Evolutionary conservation across 2,113 vertebrate genomes (phyloP).

Genomic region (Callospermophilus lateralis): DNA sequence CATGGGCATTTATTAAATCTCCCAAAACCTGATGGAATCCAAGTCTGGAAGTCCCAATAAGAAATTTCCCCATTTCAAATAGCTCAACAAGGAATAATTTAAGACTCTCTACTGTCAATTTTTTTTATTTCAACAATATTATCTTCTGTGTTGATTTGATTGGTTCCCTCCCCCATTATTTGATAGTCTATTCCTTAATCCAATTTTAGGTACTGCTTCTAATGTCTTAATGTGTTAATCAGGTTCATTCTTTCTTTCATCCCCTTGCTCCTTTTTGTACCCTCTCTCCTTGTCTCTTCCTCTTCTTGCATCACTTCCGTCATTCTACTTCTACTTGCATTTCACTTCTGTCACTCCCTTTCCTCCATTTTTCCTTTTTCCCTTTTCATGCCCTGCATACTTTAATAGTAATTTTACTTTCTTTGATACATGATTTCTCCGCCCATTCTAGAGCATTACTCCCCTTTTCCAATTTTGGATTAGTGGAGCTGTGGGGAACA

Average conservation of each 20-base stretch:
- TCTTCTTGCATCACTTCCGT: background rate
- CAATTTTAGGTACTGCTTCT: background rate
- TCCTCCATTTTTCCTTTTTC: background rate
- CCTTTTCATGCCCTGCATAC: background rate
- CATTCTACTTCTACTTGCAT: no score
- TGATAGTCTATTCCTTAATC: background rate
- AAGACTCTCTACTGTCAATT: background rate
- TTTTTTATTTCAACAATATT: background rate
- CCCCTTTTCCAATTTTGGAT: background rate
- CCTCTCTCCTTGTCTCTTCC: background rate
- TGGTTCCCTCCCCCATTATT: background rate
- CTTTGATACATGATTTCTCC: background rate
- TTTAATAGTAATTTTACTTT: background rate
- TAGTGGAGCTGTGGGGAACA: background rate
- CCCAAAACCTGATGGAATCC: background rate
- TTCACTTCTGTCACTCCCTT: background rate
- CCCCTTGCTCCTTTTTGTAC: background rate
- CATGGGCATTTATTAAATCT: background rate
- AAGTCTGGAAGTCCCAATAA: background rate
- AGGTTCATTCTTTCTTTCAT: background rate
- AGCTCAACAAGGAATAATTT: background rate
- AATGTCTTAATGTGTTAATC: background rate
- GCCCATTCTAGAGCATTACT: background rate
- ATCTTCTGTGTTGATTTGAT: background rate
- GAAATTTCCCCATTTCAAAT: background rate